Percentiles rank a stretch among this genome's conserved stretches.
Conservation (phyloP, 2,113 vertebrate species). For the Misgurnus mizolepis region DNA sequence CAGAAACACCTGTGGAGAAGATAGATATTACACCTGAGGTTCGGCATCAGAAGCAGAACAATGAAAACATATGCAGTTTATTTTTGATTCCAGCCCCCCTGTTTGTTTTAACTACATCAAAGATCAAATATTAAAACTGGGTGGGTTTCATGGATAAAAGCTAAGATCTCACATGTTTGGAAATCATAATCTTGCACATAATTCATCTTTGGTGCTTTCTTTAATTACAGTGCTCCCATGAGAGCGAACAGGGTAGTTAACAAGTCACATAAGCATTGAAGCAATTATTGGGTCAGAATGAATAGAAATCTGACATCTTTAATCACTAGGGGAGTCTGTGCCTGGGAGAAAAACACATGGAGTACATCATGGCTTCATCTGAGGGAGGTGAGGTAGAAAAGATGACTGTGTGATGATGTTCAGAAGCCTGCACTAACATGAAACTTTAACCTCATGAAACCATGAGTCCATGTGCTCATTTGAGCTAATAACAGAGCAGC, state of each 20-base stretch:
- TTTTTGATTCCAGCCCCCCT: neutral
- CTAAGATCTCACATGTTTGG: neutral
- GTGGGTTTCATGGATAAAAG: neutral
- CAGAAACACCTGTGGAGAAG: slow-evolving; percentile 52
- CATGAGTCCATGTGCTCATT: too few species aligned
- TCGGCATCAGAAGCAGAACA: neutral
- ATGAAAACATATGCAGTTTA: too few species aligned
- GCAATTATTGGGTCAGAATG: slow-evolving; percentile 82
- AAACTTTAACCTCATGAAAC: too few species aligned
- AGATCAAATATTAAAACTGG: neutral
- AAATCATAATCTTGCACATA: slow-evolving; percentile 61
- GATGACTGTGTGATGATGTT: too few species aligned
- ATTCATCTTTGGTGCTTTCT: slow-evolving; percentile 74
- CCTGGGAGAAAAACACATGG: slow-evolving; percentile 71
- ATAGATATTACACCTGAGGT: slow-evolving; percentile 40
- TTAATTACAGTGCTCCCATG: slow-evolving; percentile 78
- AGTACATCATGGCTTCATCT: neutral
- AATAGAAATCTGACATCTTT: slow-evolving; percentile 82
- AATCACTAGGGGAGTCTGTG: slow-evolving; percentile 77
- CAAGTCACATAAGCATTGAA: slow-evolving; percentile 79
- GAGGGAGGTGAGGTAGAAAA: neutral
- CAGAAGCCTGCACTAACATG: too few species aligned
- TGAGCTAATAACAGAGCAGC: too few species aligned
- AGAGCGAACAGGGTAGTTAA: slow-evolving; percentile 78
- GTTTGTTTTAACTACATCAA: too few species aligned